Evolutionary conservation across 2,888 invertebrate genomes (phyloP), one percentile per base, ranked within the genome.

Genomic region (Cephus sareptanus): DNA sequence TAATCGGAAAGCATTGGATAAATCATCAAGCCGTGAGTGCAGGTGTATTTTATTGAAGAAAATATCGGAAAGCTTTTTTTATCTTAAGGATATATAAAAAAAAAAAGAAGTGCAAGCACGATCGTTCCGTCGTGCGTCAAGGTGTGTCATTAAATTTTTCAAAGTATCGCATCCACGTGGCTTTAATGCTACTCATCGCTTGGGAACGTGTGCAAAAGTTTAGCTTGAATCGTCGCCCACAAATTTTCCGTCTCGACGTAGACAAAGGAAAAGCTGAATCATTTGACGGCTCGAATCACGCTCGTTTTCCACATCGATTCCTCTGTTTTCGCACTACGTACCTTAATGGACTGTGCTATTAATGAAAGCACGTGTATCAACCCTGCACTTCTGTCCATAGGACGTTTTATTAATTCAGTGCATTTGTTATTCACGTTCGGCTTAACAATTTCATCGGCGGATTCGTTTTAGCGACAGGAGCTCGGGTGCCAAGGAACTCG

Each of bases 221-320:
- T 37, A 56, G 75, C 75, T 83, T 78, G 81, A 81, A 84, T 82
- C 81, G 78, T 37, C 80, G 83, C 75, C 79, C 79, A 80, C 40
- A 56, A 74, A 35, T 77, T 75, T 75, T 71, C 30, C 15, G 15
- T 81, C 79, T 79, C 77, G 37, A 37, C 68, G 69, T 31, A 30
- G 77, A 87, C 87, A 88, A 88, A 88, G 88, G 83, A 85, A 83
- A 82, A 74, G 87, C 87, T 86, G 87, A 88, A 85, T 88, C 87
- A 88, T 80, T 77, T 82, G 81, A 79, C 81, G 79, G n/a, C 73
- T 75, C 79, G 35, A 74, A 35, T 77, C 77, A 74, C 34, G 33
- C 77, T 74, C 77, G 77, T 78, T 76, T 80, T 70, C 75, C 76
- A 73, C 71, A 12, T 37, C 78, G 79, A 77, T 80, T 81, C 15